These are phyloP conservation scores for Hartigia nigra DNA, from an alignment of 2,888 invertebrate species.

Conservation along the genomic window DNA sequence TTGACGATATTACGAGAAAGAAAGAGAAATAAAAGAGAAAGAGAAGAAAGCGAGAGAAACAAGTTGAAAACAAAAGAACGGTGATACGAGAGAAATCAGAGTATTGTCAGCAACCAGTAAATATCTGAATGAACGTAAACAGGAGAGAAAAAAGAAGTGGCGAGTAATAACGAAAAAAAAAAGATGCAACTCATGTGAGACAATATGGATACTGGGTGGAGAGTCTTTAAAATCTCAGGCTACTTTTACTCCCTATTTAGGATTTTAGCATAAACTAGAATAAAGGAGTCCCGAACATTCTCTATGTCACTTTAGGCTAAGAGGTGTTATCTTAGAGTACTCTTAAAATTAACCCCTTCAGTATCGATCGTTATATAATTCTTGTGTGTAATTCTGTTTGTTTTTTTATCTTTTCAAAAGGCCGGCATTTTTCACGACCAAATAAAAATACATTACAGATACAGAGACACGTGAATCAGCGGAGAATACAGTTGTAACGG, in stretches of 20 bases:
- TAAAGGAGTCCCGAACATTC: conserved; percentile 10
- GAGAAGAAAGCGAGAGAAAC: conserved; percentile 35
- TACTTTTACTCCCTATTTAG: not conserved
- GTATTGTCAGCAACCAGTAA: not conserved
- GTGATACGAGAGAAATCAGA: conserved; percentile 17
- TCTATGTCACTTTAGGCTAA: conserved; percentile 9
- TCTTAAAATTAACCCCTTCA: not conserved
- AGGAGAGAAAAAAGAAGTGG: not conserved
- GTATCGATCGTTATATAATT: not conserved
- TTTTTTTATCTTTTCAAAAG: conserved; percentile 7
- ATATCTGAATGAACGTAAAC: not conserved
- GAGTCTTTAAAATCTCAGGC: conserved; percentile 24
- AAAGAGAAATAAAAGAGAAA: conserved; percentile 34
- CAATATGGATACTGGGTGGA: conserved; percentile 38
- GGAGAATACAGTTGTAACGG: not conserved
- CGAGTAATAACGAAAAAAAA: conserved; percentile 16
- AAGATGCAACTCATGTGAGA: conserved; percentile 37
- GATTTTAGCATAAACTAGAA: not conserved
- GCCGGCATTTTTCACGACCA: not conserved
- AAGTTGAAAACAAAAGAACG: conserved; percentile 29
- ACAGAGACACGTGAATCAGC: not conserved
- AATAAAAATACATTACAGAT: not conserved
- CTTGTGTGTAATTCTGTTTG: conserved; percentile 13
- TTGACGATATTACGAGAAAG: conserved; percentile 17
- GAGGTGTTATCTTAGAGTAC: not conserved